These are phyloP conservation scores for Spodoptera picta DNA, from an alignment of 2,888 invertebrate species.

Conservation along the genomic window DNA sequence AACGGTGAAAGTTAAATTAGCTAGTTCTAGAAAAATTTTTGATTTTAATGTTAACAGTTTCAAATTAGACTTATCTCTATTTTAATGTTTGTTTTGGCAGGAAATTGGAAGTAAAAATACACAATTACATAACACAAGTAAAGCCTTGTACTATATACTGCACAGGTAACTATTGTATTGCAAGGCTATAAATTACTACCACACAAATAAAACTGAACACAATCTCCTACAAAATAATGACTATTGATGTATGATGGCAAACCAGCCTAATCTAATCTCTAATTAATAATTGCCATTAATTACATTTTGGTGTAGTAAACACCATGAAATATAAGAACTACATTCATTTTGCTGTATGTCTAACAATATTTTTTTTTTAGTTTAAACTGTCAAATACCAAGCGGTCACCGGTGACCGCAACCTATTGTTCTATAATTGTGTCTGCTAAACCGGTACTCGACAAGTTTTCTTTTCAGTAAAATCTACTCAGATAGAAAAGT, in stretches of 20 bases:
- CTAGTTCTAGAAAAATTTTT: background rate
- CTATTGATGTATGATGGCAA: constrained; percentile 4
- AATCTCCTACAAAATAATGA: constrained; percentile 1
- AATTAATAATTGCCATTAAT: constrained; percentile 16
- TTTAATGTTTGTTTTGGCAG: background rate
- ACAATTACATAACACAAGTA: constrained; percentile 21
- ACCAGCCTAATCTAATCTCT: constrained; percentile 27
- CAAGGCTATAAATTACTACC: constrained; percentile 5
- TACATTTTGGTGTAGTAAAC: constrained; percentile 13
- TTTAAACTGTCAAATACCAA: no score
- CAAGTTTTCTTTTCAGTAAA: constrained; percentile 21
- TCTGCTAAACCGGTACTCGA: no score
- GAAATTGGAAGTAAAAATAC: constrained; percentile 8
- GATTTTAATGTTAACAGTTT: background rate
- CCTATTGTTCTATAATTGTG: no score
- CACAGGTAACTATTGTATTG: background rate
- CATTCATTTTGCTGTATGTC: background rate
- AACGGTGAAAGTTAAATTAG: background rate
- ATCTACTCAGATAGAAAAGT: constrained; percentile 32
- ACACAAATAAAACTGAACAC: constrained; percentile 11
- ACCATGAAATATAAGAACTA: constrained; percentile 16
- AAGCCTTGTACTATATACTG: no score
- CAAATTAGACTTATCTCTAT: background rate
- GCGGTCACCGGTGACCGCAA: no score
- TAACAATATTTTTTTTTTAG: constrained; percentile 1